Base-by-base conservation (phyloP, 2,797 vertebrate genomes). In the Pampus argenteus region DNA sequence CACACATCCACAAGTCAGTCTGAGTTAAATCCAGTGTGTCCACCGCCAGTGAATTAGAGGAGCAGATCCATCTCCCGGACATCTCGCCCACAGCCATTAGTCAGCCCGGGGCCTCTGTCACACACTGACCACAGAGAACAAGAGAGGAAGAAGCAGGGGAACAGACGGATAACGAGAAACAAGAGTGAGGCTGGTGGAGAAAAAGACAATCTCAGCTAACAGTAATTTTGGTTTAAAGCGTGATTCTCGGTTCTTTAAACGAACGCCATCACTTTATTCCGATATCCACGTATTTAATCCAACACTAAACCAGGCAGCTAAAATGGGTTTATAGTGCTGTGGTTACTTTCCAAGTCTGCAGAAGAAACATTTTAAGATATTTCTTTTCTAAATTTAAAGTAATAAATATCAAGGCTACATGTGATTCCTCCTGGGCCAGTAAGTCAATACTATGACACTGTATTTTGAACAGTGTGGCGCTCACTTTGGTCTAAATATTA, bases 131-230 rank as follows among this genome's bases (percentile, higher is more conserved):
- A 88, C 83, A 85, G 72, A 81, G 73, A 79, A 62, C 59, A 49
- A 64, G 76, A 29, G 68, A 79, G 68, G 56, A 56, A 59, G 68
- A 44, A 51, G 56, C 63, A 67, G 63, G 69, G 59, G 17, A 49
- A 55, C 15, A 62, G 70, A 38, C 6, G 71, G 48, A 95, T 94
- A 95, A 93, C 92, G 93, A 95, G 95, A 81, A 95, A 93, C 93
- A 93, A 95, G 95, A 83, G 48, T 49, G 93, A 80, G 44, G 65
- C 52, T 70, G 66, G 17, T 23, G 55, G 54, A 76, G 73, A 68
- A 76, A 66, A 61, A 74, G 66, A 78, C 20, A 70, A 42, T 62
- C 54, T 54, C 50, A 11, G 44, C 20, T 76, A 56, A 10, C 15
- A 23, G 22, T 71, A n/a, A 72, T 71, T 74, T 66, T 29, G 40